A percentile compares a stretch with the other conserved stretches of the same genome.
Conservation (phyloP, 2,797 vertebrate genomes). For the Premnoplex brunnescens region DNA sequence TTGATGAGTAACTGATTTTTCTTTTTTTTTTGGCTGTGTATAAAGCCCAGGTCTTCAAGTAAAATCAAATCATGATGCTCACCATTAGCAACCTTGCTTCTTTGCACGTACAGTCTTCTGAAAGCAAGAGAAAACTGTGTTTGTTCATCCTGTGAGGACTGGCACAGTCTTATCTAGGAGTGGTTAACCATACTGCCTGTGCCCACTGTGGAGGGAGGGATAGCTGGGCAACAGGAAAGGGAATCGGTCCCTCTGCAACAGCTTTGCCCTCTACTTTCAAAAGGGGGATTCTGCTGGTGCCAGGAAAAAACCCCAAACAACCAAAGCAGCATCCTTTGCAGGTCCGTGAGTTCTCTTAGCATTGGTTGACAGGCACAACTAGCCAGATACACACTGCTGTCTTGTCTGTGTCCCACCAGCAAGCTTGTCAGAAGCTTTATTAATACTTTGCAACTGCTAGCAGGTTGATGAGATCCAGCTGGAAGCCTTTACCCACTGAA, state of each 20-base stretch:
- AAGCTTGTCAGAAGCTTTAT: background rate
- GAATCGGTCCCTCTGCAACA: background rate
- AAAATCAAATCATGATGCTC: background rate
- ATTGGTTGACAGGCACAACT: background rate
- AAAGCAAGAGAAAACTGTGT: background rate
- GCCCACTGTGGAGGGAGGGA: background rate
- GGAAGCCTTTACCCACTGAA: background rate
- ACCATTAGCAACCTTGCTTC: background rate
- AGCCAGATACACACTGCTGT: background rate
- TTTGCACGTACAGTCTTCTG: background rate
- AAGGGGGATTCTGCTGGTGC: background rate
- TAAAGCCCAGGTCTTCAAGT: background rate
- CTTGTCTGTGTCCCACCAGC: background rate
- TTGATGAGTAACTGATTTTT: conserved; percentile 58
- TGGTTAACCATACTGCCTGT: background rate
- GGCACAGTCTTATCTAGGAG: background rate
- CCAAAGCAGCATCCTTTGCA: background rate
- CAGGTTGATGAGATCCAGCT: background rate
- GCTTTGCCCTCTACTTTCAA: background rate
- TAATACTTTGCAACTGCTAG: background rate
- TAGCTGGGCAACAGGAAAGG: background rate
- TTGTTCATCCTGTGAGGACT: background rate
- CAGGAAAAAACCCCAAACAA: background rate
- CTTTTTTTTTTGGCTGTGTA: background rate
- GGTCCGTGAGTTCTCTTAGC: background rate